Base-by-base conservation (phyloP, 2,888 invertebrate genomes). In the Caenorhabditis plicata region DNA sequence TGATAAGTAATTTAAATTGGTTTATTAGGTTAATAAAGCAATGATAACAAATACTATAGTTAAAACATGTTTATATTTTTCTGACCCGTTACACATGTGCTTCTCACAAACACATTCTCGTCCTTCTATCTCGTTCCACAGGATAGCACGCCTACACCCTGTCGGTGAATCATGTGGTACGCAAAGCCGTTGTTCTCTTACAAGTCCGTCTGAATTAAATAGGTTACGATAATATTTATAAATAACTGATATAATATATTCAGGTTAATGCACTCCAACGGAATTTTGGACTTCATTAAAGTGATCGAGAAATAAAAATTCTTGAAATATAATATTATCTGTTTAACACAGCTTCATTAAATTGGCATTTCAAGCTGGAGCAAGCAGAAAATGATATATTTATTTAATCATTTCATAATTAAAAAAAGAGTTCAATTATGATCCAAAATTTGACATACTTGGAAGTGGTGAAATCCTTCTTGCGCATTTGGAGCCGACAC, bases 171-270 rank as follows among this genome's bases (percentile, higher is more conserved):
- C 63, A 0, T 56, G 52, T 19, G 68, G 56, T 25, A 62, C 61
- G 32, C 68, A 68, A 2, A 68, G 32, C 32, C 64, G 29, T 26
- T 68, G 68, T 17, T 64, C 57, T 5, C 68, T 39, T 13, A 64
- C 51, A 35, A 68, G 23, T 8, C 68, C 68, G 39, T 52, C 68
- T 68, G n/a, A 41, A 53, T n/a, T n/a, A n/a, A n/a, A n/a, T n/a
- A n/a, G n/a, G n/a, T n/a, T 44, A n/a, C n/a, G n/a, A n/a, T n/a
- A n/a, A n/a, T n/a, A n/a, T n/a, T n/a, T n/a, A n/a, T n/a, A n/a
- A n/a, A n/a, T n/a, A n/a, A n/a, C 25, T 13, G 25, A 11, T 9
- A 27, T 43, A 13, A 23, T n/a, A n/a, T n/a, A 4, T 27, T 27
- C 22, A 19, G 35, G 13, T 25, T 26, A 32, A 9, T 17, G 15